phyloP scores from a whole-genome alignment of 2,797 vertebrate species.

The Myoxocephalus aenaeus region DNA sequence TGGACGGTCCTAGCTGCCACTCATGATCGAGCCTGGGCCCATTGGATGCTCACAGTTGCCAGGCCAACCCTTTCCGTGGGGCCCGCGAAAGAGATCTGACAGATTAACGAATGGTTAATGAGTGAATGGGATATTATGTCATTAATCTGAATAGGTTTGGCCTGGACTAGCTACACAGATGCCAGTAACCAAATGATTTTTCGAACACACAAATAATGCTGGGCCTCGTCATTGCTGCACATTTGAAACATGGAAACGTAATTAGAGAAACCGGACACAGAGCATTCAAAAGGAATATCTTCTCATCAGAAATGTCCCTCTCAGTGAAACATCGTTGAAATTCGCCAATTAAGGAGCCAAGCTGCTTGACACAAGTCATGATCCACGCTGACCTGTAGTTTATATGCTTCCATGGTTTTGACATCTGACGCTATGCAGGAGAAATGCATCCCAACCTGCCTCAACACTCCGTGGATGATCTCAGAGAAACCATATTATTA shows the following conservation, averaged over 20 bases:
- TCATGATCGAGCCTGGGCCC: conserved; percentile 47
- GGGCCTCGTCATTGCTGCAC: conserved; percentile 18
- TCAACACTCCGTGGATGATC: conserved; percentile 30
- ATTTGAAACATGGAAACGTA: conserved; percentile 20
- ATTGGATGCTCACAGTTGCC: conserved; percentile 58
- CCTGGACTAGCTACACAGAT: conserved; percentile 35
- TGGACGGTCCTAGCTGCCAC: conserved; percentile 64
- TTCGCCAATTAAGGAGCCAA: conserved; percentile 16
- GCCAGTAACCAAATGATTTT: conserved; percentile 63
- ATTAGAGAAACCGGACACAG: conserved; percentile 38
- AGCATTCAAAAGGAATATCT: conserved; percentile 21
- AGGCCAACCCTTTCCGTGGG: conserved; percentile 64
- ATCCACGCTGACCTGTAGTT: neutral
- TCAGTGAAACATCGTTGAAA: conserved; percentile 4
- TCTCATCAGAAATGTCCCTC: conserved; percentile 9
- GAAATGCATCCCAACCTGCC: conserved; percentile 26
- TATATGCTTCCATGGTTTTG: neutral
- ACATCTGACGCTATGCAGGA: conserved; percentile 15
- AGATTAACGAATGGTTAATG: conserved; percentile 76
- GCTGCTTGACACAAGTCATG: conserved; percentile 3
- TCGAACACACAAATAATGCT: conserved; percentile 35
- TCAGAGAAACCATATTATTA: conserved; percentile 64
- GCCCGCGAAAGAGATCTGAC: conserved; percentile 69
- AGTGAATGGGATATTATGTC: conserved; percentile 72
- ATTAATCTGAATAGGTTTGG: conserved; percentile 76